phyloP scores from a whole-genome alignment of 1,140 invertebrate species.

The Rhyzopertha dominica region DNA sequence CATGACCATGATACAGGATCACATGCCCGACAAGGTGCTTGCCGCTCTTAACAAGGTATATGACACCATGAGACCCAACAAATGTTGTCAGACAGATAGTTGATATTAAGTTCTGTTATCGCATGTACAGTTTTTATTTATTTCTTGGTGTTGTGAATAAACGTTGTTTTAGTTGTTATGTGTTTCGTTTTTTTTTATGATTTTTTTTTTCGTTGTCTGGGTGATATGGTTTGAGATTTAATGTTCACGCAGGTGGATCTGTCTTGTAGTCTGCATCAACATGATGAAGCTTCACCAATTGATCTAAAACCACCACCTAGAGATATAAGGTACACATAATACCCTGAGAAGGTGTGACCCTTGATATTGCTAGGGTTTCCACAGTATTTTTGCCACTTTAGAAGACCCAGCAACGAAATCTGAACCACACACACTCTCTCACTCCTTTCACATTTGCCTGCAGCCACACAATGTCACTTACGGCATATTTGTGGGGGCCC shows the following conservation, averaged over 20 bases:
- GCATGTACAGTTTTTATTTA: background rate
- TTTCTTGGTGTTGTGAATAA: background rate
- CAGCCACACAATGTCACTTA: too few species aligned
- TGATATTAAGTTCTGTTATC: too few species aligned
- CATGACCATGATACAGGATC: constrained; percentile 89
- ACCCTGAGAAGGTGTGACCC: too few species aligned
- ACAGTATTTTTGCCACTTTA: too few species aligned
- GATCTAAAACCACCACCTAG: constrained; percentile 39
- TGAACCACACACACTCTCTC: too few species aligned
- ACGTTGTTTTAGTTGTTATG: too few species aligned
- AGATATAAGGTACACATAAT: constrained; percentile 42
- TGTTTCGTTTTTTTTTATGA: constrained; percentile 2
- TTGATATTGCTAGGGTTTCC: too few species aligned
- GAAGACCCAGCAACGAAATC: too few species aligned
- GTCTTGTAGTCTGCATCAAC: constrained; percentile 19
- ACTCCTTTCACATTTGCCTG: too few species aligned
- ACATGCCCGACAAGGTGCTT: constrained; percentile 88
- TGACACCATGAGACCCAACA: background rate
- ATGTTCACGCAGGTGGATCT: constrained; percentile 22
- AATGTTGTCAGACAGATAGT: too few species aligned
- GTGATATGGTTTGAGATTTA: constrained; percentile 11
- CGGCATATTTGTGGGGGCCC: too few species aligned
- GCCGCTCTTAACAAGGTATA: constrained; percentile 81
- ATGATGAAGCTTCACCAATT: constrained; percentile 27
- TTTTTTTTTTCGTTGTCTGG: constrained; percentile 4